Evolutionary conservation across 2,113 vertebrate species (phyloP).

Genomic region (Lophura nycthemera): DNA sequence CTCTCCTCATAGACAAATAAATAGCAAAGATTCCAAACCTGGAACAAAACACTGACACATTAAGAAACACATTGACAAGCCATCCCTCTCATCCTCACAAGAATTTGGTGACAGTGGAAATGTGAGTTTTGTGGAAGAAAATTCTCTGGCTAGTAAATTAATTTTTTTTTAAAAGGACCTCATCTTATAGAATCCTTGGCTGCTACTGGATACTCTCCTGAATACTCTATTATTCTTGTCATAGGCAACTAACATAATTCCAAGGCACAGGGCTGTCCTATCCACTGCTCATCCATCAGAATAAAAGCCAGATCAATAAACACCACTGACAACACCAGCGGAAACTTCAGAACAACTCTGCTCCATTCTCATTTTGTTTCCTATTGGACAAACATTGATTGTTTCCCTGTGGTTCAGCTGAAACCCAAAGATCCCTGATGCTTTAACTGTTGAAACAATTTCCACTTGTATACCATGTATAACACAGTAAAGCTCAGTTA

Average conservation of each 20-base stretch:
- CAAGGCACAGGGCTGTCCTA: background rate
- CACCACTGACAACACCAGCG: background rate
- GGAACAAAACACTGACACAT: background rate
- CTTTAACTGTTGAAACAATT: background rate
- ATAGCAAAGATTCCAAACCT: constrained; percentile 3
- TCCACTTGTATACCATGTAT: background rate
- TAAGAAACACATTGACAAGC: background rate
- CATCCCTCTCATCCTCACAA: background rate
- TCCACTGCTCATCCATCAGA: constrained; percentile 10
- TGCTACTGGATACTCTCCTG: background rate
- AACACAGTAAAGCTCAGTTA: background rate
- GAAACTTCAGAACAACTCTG: constrained; percentile 3
- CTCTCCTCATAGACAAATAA: background rate
- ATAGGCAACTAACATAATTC: constrained; percentile 20
- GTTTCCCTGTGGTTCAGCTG: background rate
- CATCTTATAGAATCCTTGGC: background rate
- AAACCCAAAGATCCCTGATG: background rate
- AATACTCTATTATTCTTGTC: background rate
- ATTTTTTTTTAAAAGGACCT: background rate
- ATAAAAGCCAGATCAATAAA: constrained; percentile 35
- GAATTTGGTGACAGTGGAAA: background rate
- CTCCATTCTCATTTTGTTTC: background rate
- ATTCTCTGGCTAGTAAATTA: background rate
- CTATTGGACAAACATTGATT: background rate
- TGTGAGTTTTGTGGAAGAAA: background rate